phyloP scores from a whole-genome alignment of 2,888 invertebrate species.

The Hypomecis atomaria region DNA sequence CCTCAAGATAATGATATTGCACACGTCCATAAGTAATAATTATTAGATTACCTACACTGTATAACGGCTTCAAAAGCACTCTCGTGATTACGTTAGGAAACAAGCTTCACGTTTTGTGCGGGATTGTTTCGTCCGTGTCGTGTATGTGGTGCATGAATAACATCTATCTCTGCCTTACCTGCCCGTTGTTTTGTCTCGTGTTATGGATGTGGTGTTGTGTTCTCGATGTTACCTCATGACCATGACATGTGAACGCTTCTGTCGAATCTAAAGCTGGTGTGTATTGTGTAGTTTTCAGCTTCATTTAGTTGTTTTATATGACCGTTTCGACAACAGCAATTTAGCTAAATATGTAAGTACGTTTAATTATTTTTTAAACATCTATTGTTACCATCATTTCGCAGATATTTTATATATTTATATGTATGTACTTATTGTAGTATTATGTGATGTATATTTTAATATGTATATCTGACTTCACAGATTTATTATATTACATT shows the following conservation, averaged over 20 bases:
- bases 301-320: constrained; percentile 26
- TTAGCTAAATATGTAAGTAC: constrained; percentile 62
- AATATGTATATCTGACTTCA: constrained; percentile 1
- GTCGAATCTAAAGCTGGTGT: constrained; percentile 59
- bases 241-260: constrained; percentile 69
- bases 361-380: constrained; percentile 40
- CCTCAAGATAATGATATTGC: constrained; percentile 16
- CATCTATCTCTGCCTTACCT: constrained; percentile 72
- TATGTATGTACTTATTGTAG: neutral
- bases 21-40: constrained; percentile 11
- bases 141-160: constrained; percentile 83
- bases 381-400: constrained; percentile 8
- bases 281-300: constrained; percentile 35
- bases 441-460: constrained; percentile 3
- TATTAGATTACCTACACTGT: constrained; percentile 20
- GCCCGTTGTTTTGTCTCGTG: constrained; percentile 61
- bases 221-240: constrained; percentile 57
- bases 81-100: constrained; percentile 42
- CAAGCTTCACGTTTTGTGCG: constrained; percentile 47
- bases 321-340: constrained; percentile 68
- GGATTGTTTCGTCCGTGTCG: constrained; percentile 46
- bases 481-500: constrained; percentile 1
- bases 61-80: constrained; percentile 21
- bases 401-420: constrained; percentile 1
- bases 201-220: constrained; percentile 80